Base-by-base conservation (phyloP, 2,113 vertebrate genomes). In the Solenodon paradoxus region DNA sequence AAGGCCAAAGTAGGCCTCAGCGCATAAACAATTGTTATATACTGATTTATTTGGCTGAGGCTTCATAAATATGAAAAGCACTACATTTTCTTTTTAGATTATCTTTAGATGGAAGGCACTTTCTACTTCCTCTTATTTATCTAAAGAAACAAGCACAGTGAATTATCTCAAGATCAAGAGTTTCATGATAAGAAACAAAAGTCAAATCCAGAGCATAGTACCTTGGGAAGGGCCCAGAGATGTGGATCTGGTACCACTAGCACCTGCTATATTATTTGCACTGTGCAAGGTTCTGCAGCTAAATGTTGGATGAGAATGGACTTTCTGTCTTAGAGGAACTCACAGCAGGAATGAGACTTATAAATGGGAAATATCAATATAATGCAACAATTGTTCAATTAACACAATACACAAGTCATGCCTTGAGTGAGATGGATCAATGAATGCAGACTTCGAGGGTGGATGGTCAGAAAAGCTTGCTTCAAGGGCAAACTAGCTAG, bases 101-200 rank as follows among this genome's bases (percentile, higher is more conserved):
- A 53, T 72, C 28, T 64, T 91, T 61, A 79, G 68, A 90, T 24
- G 90, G 74, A 55, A 78, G 64, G 7, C 38, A 79, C 72, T 71
- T 78, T 7, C 47, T 42, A 26, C 40, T 22, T 63, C 24, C 32
- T 32, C 30, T 66, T 75, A 35, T 72, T 82, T 88, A 61, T 49
- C 51, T 77, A 38, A 93, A 90, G 77, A 90, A 78, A 90, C 9
- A 38, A 75, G 22, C 4, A 63, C 0, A 45, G 45, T 47, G 30
- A 87, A 59, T 84, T 77, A 95, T 81, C 81, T 81, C 16, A 80
- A 92, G 78, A 85, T 30, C 30, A n/a, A 61, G 40, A 74, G 80
- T 69, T 64, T 11, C 51, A 19, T 7, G 17, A 24, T 8, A n/a
- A 17, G 9, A n/a, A 13, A 53, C 20, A n/a, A 57, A 59, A 77